Conservation (phyloP, 2,888 invertebrate genomes). For the Scotopteryx bipunctaria region DNA sequence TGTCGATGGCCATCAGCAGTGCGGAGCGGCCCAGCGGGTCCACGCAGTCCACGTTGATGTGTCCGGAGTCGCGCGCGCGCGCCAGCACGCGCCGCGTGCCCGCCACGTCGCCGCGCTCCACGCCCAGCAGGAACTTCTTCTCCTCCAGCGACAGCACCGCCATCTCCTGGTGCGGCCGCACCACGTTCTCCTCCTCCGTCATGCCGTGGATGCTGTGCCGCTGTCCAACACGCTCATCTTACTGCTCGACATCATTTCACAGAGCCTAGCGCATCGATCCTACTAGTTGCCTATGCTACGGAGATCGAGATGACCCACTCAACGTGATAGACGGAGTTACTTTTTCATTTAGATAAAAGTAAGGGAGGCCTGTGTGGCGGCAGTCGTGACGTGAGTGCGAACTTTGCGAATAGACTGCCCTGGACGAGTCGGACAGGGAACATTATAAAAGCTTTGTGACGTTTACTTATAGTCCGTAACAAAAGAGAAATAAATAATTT, state of each 20-base stretch:
- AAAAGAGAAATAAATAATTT: constrained; percentile 44
- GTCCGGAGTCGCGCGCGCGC: constrained; percentile 86
- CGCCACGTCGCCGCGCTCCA: constrained; percentile 98
- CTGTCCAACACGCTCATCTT: constrained; percentile 63
- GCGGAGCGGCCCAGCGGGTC: constrained; percentile 98
- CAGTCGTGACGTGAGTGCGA: constrained; percentile 7
- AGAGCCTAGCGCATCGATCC: no score
- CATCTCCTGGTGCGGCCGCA: constrained; percentile 95
- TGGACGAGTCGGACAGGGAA: constrained; percentile 5
- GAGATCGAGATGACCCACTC: no score
- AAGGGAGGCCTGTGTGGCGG: constrained; percentile 3
- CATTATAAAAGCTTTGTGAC: constrained; percentile 4
- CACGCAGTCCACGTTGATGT: constrained; percentile 97
- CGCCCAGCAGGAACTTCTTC: constrained; percentile 97
- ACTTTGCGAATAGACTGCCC: constrained; percentile 12
- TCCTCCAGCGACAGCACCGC: constrained; percentile 92
- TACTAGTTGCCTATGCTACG: no score
- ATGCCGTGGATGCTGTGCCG: constrained; percentile 95
- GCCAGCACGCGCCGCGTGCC: constrained; percentile 94
- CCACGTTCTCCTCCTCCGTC: constrained; percentile 95
- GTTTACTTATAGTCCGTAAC: constrained; percentile 25
- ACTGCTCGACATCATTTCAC: no score
- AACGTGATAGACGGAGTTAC: no score
- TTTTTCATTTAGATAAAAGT: neutral
- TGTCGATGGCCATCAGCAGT: constrained; percentile 98